Percentiles rank a stretch among this genome's conserved stretches.
These are phyloP conservation scores for Crocodylus rhombifer DNA, from an alignment of 2,797 vertebrate species.

Conservation along the genomic window DNA sequence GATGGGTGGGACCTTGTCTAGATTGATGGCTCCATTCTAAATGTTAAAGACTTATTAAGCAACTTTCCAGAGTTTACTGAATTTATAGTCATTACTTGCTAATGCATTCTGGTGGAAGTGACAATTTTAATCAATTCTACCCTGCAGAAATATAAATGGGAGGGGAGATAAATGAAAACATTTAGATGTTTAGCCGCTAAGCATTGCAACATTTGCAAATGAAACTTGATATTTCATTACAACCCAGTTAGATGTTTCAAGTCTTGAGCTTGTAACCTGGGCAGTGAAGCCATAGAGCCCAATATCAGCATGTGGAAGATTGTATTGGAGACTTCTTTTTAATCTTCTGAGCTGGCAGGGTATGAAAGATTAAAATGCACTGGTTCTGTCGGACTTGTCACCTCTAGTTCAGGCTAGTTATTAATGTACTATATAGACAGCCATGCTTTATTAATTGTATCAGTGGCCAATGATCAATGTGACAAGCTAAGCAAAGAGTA, in stretches of 20 bases:
- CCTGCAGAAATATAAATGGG: constrained; percentile 37
- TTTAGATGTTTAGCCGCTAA: neutral
- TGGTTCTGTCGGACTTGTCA: constrained; percentile 49
- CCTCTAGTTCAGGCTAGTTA: constrained; percentile 55
- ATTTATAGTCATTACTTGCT: constrained; percentile 47
- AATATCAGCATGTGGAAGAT: neutral
- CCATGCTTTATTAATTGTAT: constrained; percentile 73
- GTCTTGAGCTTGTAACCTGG: neutral
- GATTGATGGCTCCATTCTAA: constrained; percentile 35
- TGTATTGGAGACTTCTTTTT: constrained; percentile 33
- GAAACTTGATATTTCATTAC: neutral
- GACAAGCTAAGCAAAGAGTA: constrained; percentile 77
- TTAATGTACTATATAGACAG: constrained; percentile 66
- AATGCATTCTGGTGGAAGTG: constrained; percentile 50
- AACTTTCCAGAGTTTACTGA: constrained; percentile 13
- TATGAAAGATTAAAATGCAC: constrained; percentile 60
- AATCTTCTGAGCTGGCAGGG: constrained; percentile 16
- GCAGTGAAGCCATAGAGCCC: constrained; percentile 7
- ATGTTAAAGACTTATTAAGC: constrained; percentile 48
- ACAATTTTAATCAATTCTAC: constrained; percentile 52
- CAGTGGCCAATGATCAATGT: constrained; percentile 70
- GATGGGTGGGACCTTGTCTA: constrained; percentile 9
- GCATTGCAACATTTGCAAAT: neutral
- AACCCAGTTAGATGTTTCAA: neutral
- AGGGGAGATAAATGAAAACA: constrained; percentile 6